Base-by-base conservation (phyloP, 2,797 vertebrate genomes). In the Acanthurus leucopareius region DNA sequence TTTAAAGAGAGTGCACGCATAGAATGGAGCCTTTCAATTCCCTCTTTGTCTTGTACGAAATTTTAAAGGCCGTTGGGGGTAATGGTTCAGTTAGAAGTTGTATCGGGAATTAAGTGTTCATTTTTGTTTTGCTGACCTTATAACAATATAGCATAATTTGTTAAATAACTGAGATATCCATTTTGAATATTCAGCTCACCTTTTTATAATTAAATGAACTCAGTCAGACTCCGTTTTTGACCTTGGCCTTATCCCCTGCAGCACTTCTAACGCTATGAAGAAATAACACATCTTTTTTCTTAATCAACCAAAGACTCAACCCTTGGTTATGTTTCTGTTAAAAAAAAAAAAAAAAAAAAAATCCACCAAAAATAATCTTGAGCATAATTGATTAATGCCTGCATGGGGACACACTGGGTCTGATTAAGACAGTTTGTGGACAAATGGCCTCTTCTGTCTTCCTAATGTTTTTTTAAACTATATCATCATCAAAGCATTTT, bases 201-300 rank as follows among this genome's bases (percentile, higher is more conserved):
- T 6, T 70, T 75, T 56, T 54, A 7, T 16, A 10, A 15, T 10
- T 28, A 20, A 71, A 49, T 73, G 52, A 20, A 42, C 65, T 65
- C 16, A 22, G 52, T 38, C 4, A 52, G 60, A 62, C 3, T 74
- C 32, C 1, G 48, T 42, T 83, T 40, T 70, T 79, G 56, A 87
- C 70, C 79, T 80, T 72, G 70, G 59, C 58, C 79, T 77, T 45
- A 2, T 45, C 42, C 16, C 10, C 25, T 44, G 0, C 19, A 14
- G 49, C 70, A 67, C 28, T 11, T 38, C 7, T 49, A 45, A 0
- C 48, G 32, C 49, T 2, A 1, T 3, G 4, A 6, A 74, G 22
- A 28, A 61, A 59, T 10, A 60, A 28, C 20, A 25, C 4, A 64
- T 22, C 45, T 68, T 0, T 59, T 35, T 38, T 60, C 40, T 75